Base-by-base conservation (phyloP, 2,113 vertebrate species). In the Rousettus leschenaultii region DNA sequence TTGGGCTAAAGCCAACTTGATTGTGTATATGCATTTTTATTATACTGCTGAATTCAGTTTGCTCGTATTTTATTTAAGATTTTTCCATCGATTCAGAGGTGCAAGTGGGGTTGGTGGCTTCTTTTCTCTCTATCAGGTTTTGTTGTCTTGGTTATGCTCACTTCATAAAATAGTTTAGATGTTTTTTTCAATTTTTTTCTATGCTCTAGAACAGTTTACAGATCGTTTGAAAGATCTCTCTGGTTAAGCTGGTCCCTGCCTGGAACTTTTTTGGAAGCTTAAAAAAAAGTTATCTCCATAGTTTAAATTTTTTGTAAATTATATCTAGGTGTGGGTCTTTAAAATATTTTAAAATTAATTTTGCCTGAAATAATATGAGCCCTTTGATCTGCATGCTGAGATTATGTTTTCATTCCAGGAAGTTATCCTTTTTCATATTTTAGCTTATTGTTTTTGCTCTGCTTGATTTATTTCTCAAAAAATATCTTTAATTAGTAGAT, bases 341-440 rank as follows among this genome's bases (percentile, higher is more conserved):
- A 80, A 96, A 86, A 84, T 92, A 79, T 38, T 92, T 87, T 65
- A 48, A 94, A 89, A 84, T 92, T 95, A 93, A 91, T 92, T 95
- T 93, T 96, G 38, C 75, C 86, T 85, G 77, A 96, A 94, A 90
- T 93, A 15, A 7, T 73, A 53, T 82, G 63, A 74, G 19, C 61
- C 18, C 45, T 89, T 91, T 90, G 66, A 89, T 90, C 55, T 73
- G 12, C 2, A 24, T 18, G n/a, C 15, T 33, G 22, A 78, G 74
- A n/a, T 94, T 83, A 71, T 77, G 65, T 86, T 86, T 93, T 83
- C 71, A 51, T 61, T 61, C 35, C 45, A 24, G 79, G 40, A 84
- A 89, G 15, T 48, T 91, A 95, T 79, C 79, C 40, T 35, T 80
- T 40, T 57, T 79, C 53, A 21, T 87, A 51, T 92, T 92, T 93